These are phyloP conservation scores for Steinernema carpocapsae DNA, from an alignment of 2,888 invertebrate species.

Conservation along the genomic window DNA sequence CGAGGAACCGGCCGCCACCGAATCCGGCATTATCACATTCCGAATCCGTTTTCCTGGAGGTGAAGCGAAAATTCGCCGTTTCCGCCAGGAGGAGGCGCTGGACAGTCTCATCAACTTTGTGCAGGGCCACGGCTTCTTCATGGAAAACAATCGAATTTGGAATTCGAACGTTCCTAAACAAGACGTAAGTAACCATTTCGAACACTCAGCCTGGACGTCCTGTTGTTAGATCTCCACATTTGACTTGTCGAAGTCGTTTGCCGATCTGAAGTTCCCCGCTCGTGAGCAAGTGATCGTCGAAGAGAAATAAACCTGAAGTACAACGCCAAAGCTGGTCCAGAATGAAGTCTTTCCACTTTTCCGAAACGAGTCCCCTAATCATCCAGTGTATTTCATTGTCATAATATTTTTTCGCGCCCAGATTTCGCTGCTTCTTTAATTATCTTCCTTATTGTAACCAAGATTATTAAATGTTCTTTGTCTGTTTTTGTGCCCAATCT, in stretches of 20 bases:
- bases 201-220: background rate
- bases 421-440: too few relatives aligned
- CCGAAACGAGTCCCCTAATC: too few relatives aligned
- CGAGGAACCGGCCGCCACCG: conserved; percentile 52
- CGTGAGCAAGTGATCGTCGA: conserved; percentile 94
- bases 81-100: conserved; percentile 53
- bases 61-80: conserved; percentile 58
- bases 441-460: too few relatives aligned
- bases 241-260: conserved; percentile 79
- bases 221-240: conserved; percentile 79
- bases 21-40: conserved; percentile 51
- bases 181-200: conserved; percentile 53
- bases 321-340: too few relatives aligned
- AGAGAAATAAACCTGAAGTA: conserved; percentile 78
- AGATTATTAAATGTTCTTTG: too few relatives aligned
- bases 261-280: conserved; percentile 84
- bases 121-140: conserved; percentile 60
- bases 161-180: conserved; percentile 66
- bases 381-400: too few relatives aligned
- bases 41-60: conserved; percentile 61
- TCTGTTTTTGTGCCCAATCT: too few relatives aligned
- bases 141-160: conserved; percentile 51
- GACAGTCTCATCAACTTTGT: conserved; percentile 51
- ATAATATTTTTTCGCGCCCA: too few relatives aligned
- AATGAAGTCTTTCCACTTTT: too few relatives aligned